These are phyloP conservation scores for Oryzaephilus surinamensis DNA, from an alignment of 1,140 invertebrate genomes.

Conservation along the genomic window DNA sequence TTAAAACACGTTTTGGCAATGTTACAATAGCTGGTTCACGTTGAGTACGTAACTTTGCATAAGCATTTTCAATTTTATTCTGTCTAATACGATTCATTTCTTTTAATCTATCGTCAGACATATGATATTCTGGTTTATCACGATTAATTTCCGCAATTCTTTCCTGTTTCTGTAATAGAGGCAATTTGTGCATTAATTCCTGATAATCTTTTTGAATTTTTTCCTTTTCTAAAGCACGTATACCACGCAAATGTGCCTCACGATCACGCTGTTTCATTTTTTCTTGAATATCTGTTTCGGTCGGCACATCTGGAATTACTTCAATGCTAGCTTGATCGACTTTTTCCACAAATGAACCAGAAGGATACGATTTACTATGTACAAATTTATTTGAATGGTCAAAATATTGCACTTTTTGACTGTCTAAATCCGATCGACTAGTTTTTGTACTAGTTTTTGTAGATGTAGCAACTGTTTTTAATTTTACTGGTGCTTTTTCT, in stretches of 20 bases:
- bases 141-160: conserved; percentile 23
- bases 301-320: conserved; percentile 14
- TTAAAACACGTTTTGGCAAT: conserved; percentile 11
- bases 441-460: background rate
- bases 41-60: conserved; percentile 24
- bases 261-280: conserved; percentile 22
- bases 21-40: conserved; percentile 19
- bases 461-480: conserved; percentile 10
- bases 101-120: conserved; percentile 26
- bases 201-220: conserved; percentile 40
- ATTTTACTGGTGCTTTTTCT: conserved; percentile 8
- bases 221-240: conserved; percentile 40
- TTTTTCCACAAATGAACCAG: conserved; percentile 16
- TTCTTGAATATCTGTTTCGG: conserved; percentile 21
- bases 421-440: background rate
- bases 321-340: conserved; percentile 15
- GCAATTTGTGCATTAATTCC: conserved; percentile 36
- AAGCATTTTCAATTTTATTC: conserved; percentile 28
- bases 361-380: conserved; percentile 6
- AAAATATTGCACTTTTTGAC: conserved; percentile 20
- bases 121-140: conserved; percentile 30
- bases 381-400: conserved; percentile 20
- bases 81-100: conserved; percentile 25
- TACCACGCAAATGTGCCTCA: conserved; percentile 35
- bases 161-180: conserved; percentile 32